Evolutionary conservation across 2,113 vertebrate genomes (phyloP), one percentile per base, ranked within the genome.

Genomic region (Apistogramma diplotaenia): DNA sequence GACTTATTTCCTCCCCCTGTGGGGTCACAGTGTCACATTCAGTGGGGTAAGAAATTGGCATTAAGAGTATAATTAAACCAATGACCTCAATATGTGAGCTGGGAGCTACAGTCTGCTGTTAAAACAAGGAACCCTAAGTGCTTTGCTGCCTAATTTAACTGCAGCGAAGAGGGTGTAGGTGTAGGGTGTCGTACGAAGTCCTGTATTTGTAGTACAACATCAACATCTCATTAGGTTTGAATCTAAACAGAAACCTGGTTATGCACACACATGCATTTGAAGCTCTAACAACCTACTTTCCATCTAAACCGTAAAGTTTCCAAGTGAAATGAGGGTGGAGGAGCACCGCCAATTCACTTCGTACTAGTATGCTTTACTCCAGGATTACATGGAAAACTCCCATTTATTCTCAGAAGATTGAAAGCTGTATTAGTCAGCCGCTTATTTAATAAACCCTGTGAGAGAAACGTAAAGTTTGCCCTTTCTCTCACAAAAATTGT

Each of bases 371-470:
- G 31, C 79, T 89, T 86, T 76, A 71, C 82, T 82, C 87, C 89
- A 54, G 53, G 58, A 60, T 85, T 76, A 57, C 43, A 82, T 70
- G 55, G 84, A 83, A 91, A 88, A 74, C n/a, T 40, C 37, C 85
- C 82, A 10, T 6, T 79, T 72, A 25, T 74, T 87, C 74, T 59
- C 84, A 82, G 15, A 81, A 54, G 65, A 82, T 56, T 76, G 65
- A n/a, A 51, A 71, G 65, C 59, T 79, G 31, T 89, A 58, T 94
- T 92, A 67, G 85, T 87, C 91, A 94, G 92, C 92, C 89, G 88
- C 57, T 80, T 76, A 62, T 55, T 74, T 81, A 78, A 27, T 78
- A 21, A 60, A 40, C 12, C 75, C 70, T 62, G 13, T 53, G 72
- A 58, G 51, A 83, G 61, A 85, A 87, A 76, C 74, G 40, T 61